These are phyloP conservation scores for Tamias sibiricus DNA, from an alignment of 2,113 vertebrate genomes.

Conservation along the genomic window DNA sequence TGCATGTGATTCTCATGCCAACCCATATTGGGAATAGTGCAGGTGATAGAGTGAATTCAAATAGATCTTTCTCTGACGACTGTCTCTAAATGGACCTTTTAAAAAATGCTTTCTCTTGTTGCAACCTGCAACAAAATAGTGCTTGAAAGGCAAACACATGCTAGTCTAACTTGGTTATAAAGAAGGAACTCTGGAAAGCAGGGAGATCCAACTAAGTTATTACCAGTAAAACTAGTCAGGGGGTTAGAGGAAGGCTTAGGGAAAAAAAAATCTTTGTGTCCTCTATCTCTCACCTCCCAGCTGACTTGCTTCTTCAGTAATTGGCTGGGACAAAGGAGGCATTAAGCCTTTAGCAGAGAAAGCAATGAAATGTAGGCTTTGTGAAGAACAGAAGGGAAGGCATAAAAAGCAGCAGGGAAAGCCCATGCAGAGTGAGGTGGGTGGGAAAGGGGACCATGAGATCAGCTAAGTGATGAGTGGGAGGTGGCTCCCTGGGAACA, in stretches of 20 bases:
- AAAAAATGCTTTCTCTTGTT: background rate
- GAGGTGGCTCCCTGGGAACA: background rate
- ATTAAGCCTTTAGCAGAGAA: background rate
- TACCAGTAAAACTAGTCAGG: background rate
- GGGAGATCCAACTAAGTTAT: background rate
- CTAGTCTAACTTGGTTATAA: background rate
- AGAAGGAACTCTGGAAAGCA: background rate
- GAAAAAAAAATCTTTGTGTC: background rate
- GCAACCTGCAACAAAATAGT: background rate
- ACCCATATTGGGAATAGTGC: background rate
- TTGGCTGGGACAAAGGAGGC: background rate
- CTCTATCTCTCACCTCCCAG: background rate
- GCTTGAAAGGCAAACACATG: background rate
- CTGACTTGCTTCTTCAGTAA: conserved; percentile 43
- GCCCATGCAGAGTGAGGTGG: background rate
- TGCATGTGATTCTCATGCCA: background rate
- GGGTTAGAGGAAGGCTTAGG: background rate
- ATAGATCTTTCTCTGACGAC: background rate
- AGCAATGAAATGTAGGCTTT: background rate
- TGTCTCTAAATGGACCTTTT: background rate
- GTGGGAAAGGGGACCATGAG: background rate
- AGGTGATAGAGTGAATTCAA: background rate
- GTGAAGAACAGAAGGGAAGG: conserved; percentile 1
- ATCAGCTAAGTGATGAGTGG: conserved; percentile 7
- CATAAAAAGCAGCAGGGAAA: conserved; percentile 12